Conservation (phyloP, 2,113 vertebrate genomes). For the Prietella phreatophila region DNA sequence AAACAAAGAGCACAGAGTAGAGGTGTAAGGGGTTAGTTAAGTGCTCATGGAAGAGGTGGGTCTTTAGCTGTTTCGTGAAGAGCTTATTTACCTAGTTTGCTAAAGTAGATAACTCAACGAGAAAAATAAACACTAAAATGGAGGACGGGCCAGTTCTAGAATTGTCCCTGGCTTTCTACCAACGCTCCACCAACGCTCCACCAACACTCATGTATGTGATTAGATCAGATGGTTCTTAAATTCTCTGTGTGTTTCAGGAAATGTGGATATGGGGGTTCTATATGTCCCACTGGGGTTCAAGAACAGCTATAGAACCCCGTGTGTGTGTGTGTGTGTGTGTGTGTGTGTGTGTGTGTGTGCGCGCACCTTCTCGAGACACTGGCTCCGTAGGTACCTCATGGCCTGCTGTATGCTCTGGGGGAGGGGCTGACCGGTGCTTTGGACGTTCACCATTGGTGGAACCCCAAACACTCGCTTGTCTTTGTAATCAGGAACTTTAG, state of each 20-base stretch:
- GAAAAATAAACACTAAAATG: too few relatives aligned
- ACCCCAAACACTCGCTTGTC: conserved; percentile 82
- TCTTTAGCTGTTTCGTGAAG: too few relatives aligned
- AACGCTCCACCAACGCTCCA: too few relatives aligned
- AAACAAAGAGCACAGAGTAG: too few relatives aligned
- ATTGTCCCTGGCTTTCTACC: too few relatives aligned
- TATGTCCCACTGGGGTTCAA: background rate
- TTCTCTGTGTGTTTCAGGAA: background rate
- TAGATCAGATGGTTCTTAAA: background rate
- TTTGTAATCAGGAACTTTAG: conserved; percentile 79
- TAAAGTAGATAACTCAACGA: background rate
- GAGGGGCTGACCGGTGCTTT: conserved; percentile 79
- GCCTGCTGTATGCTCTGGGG: conserved; percentile 88
- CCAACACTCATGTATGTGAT: too few relatives aligned
- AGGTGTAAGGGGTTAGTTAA: too few relatives aligned
- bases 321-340: background rate
- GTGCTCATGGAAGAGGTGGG: too few relatives aligned
- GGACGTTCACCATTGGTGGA: conserved; percentile 76
- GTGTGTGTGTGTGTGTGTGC: background rate
- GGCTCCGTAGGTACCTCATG: conserved; percentile 82
- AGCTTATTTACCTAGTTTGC: background rate
- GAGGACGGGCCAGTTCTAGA: too few relatives aligned
- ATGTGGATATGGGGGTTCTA: background rate
- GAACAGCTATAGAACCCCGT: background rate
- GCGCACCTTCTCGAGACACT: conserved; percentile 82